Evolutionary conservation across 1,140 invertebrate genomes (phyloP).

Genomic region (Eulimnadia texana): DNA sequence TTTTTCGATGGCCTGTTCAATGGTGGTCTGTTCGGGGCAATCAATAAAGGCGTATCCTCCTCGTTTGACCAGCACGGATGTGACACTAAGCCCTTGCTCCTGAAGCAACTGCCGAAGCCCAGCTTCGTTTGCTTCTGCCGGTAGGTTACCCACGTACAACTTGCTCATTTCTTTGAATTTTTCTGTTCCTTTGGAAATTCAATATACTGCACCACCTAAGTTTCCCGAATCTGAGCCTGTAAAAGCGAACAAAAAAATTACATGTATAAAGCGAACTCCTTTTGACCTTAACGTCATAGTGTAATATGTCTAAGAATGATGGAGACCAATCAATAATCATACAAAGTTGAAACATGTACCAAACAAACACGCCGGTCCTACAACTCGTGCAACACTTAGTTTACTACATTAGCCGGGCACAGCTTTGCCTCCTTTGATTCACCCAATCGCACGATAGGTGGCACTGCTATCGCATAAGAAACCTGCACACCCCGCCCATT

Average conservation of each 20-base stretch:
- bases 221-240: no score
- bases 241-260: no score
- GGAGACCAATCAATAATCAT: no score
- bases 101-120: slow-evolving; percentile 55
- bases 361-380: not conserved
- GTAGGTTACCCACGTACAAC: slow-evolving; percentile 67
- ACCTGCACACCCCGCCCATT: not conserved
- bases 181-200: not conserved
- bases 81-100: slow-evolving; percentile 55
- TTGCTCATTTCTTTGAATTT: slow-evolving; percentile 36
- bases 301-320: no score
- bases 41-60: slow-evolving; percentile 76
- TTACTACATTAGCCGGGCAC: not conserved
- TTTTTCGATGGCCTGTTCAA: slow-evolving; percentile 66
- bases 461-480: no score
- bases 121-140: slow-evolving; percentile 55
- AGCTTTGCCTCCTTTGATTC: not conserved
- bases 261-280: no score
- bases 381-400: not conserved
- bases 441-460: not conserved
- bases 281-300: no score
- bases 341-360: not conserved
- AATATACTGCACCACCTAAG: no score
- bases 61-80: slow-evolving; percentile 60
- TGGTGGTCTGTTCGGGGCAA: slow-evolving; percentile 63